These are phyloP conservation scores for Cephalotes varians DNA, from an alignment of 2,888 invertebrate genomes.

Conservation along the genomic window DNA sequence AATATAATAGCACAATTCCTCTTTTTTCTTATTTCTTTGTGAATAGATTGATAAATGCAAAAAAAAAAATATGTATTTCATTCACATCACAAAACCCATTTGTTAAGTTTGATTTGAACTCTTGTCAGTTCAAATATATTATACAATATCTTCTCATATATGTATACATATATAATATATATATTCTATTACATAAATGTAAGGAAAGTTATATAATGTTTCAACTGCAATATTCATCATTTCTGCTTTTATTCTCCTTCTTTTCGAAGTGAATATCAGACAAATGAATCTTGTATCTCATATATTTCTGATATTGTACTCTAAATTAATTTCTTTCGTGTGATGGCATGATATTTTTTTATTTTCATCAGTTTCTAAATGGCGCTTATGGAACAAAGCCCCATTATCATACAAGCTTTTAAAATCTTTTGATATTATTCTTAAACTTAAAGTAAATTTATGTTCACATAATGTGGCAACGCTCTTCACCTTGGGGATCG, in stretches of 20 bases:
- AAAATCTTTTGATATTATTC: slow-evolving; percentile 41
- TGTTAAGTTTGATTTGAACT: slow-evolving; percentile 40
- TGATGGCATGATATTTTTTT: slow-evolving; percentile 49
- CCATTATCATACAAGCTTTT: slow-evolving; percentile 34
- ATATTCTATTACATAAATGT: slow-evolving; percentile 50
- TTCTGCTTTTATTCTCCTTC: slow-evolving; percentile 48
- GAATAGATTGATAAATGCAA: slow-evolving; percentile 39
- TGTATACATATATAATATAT: slow-evolving; percentile 47
- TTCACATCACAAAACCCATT: slow-evolving; percentile 21
- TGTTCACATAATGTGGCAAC: slow-evolving; percentile 88
- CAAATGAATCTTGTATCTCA: slow-evolving; percentile 37
- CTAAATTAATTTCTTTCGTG: slow-evolving; percentile 59
- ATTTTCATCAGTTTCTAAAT: slow-evolving; percentile 30
- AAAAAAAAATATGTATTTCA: slow-evolving; percentile 30
- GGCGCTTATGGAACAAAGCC: slow-evolving; percentile 27
- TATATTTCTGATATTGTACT: slow-evolving; percentile 57
- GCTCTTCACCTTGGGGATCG: slow-evolving; percentile 87
- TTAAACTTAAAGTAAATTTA: slow-evolving; percentile 68
- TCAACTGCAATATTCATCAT: slow-evolving; percentile 59
- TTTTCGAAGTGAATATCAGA: slow-evolving; percentile 53
- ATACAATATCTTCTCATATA: slow-evolving; percentile 48
- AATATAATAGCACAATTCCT: slow-evolving; percentile 31
- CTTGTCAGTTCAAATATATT: slow-evolving; percentile 34
- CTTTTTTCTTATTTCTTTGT: neutral
- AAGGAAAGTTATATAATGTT: slow-evolving; percentile 56